These are phyloP conservation scores for Chelonus formosanus DNA, from an alignment of 2,888 invertebrate species.

Conservation along the genomic window DNA sequence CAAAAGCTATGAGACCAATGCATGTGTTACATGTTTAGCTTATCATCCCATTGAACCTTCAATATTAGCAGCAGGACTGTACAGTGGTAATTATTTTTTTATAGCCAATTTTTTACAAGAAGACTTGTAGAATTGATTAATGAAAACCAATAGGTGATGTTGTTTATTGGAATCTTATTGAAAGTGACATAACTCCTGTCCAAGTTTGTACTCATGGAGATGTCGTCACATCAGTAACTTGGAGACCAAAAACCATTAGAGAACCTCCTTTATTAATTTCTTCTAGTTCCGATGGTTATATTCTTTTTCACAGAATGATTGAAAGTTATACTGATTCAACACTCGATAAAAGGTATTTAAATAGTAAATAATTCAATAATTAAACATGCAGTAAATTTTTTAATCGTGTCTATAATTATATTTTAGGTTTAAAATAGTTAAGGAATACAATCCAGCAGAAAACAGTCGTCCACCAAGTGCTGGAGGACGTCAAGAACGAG, in stretches of 20 bases:
- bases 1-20: conserved; percentile 55
- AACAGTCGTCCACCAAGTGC: conserved; percentile 58
- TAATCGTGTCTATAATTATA: background rate
- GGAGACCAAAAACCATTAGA: conserved; percentile 53
- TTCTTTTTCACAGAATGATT: conserved; percentile 53
- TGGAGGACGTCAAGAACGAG: conserved; percentile 56
- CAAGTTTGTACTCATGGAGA: conserved; percentile 56
- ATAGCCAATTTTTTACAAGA: conserved; percentile 11
- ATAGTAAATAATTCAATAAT: too few species aligned
- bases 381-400: background rate
- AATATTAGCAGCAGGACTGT: conserved; percentile 62
- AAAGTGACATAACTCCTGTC: conserved; percentile 49
- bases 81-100: conserved; percentile 6
- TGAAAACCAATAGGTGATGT: conserved; percentile 53
- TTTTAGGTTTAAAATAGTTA: conserved; percentile 55
- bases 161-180: conserved; percentile 59
- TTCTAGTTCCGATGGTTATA: conserved; percentile 58
- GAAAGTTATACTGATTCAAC: conserved; percentile 53
- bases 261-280: conserved; percentile 53
- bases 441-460: conserved; percentile 61
- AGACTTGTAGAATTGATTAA: conserved; percentile 8
- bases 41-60: conserved; percentile 67
- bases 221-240: conserved; percentile 54
- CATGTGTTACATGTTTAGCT: conserved; percentile 64
- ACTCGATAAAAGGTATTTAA: conserved; percentile 48